Conservation (phyloP, 1,140 invertebrate species). For the Listronotus oregonensis region DNA sequence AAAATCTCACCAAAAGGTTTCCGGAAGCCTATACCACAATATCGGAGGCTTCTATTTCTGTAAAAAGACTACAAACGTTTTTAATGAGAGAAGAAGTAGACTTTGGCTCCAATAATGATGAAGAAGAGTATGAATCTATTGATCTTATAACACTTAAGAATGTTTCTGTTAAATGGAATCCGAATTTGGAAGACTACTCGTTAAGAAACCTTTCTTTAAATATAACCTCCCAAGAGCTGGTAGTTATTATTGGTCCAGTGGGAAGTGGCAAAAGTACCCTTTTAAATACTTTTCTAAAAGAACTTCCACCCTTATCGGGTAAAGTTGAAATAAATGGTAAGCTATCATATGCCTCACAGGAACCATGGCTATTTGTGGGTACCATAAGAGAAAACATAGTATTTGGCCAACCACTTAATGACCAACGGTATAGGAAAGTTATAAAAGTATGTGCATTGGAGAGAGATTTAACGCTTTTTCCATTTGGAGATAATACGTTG, state of each 20-base stretch:
- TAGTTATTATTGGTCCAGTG: slow-evolving; percentile 79
- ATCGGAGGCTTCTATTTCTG: no score
- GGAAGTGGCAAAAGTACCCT: slow-evolving; percentile 74
- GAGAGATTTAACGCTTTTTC: slow-evolving; percentile 74
- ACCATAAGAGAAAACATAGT: slow-evolving; percentile 73
- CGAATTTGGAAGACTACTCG: no score
- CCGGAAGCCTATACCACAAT: no score
- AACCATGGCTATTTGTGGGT: slow-evolving; percentile 72
- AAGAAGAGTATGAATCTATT: no score
- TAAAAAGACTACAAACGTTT: no score
- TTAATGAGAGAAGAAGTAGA: no score
- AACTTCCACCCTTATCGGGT: slow-evolving; percentile 63
- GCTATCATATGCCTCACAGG: slow-evolving; percentile 75
- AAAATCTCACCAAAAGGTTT: no score
- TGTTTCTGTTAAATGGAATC: no score
- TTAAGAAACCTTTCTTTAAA: no score
- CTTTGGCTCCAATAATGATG: no score
- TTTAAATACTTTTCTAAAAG: slow-evolving; percentile 59
- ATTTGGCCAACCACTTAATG: slow-evolving; percentile 69
- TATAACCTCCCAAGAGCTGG: slow-evolving; percentile 51
- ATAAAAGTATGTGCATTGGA: slow-evolving; percentile 71
- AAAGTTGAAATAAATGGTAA: slow-evolving; percentile 60
- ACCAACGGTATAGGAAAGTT: slow-evolving; percentile 63
- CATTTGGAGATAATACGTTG: slow-evolving; percentile 80
- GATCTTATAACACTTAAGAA: no score